Percentiles rank a stretch among this genome's conserved stretches.
Conservation (phyloP, 2,797 vertebrate species). For the Neostethus bicornis region DNA sequence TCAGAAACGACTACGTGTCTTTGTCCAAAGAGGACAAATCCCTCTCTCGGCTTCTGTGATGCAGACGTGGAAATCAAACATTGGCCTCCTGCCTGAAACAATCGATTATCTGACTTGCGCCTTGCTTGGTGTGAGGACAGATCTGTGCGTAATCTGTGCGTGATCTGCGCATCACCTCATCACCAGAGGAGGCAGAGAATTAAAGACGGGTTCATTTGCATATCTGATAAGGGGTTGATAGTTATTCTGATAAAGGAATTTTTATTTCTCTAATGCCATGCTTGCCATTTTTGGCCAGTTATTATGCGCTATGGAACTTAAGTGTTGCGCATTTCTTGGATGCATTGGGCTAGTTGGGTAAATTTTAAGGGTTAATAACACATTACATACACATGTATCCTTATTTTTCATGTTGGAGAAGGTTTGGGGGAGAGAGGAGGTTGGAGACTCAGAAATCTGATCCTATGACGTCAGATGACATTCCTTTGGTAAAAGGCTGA, state of each 20-base stretch:
- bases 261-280: slow-evolving; percentile 24
- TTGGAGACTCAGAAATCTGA: slow-evolving; percentile 64
- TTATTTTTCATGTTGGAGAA: slow-evolving; percentile 21
- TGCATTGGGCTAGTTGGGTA: slow-evolving; percentile 76
- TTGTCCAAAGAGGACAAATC: slow-evolving; percentile 67
- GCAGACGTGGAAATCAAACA: slow-evolving; percentile 80
- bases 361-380: slow-evolving; percentile 59
- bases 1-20: slow-evolving; percentile 77
- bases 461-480: slow-evolving; percentile 78
- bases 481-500: slow-evolving; percentile 77
- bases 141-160: neutral
- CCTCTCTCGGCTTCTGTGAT: slow-evolving; percentile 49
- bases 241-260: slow-evolving; percentile 14
- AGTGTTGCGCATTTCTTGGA: slow-evolving; percentile 55
- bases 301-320: slow-evolving; percentile 1
- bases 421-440: slow-evolving; percentile 1
- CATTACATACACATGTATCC: slow-evolving; percentile 11
- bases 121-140: slow-evolving; percentile 3
- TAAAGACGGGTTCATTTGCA: slow-evolving; percentile 12
- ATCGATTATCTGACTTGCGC: slow-evolving; percentile 53
- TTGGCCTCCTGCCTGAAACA: slow-evolving; percentile 49
- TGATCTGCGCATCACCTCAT: neutral
- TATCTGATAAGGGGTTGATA: neutral
- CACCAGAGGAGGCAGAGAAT: neutral
- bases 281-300: slow-evolving; percentile 34